phyloP scores from a whole-genome alignment of 1,140 invertebrate species.

The Drosophila athabasca region DNA sequence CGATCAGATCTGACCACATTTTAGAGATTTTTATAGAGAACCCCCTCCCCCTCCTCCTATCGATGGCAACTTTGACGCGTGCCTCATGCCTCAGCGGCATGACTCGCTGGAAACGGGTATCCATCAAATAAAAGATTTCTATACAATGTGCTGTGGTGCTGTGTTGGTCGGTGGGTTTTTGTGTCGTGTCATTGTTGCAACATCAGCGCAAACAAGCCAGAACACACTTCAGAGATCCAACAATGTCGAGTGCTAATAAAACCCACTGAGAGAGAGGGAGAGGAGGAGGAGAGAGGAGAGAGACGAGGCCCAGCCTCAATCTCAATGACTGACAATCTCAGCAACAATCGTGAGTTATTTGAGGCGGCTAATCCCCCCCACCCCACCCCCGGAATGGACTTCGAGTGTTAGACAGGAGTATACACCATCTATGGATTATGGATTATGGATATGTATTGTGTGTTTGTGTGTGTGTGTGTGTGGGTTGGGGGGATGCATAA shows the following conservation, averaged over 20 bases:
- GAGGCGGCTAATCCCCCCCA: conserved; percentile 65
- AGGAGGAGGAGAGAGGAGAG: not conserved
- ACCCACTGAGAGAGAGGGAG: conserved; percentile 47
- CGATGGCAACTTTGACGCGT: conserved; percentile 70
- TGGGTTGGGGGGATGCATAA: conserved; percentile 55
- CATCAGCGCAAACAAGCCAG: conserved; percentile 71
- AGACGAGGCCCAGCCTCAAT: conserved; percentile 32
- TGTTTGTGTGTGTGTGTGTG: conserved; percentile 10
- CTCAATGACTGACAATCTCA: conserved; percentile 77
- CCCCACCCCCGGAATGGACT: conserved; percentile 2
- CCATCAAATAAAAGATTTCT: conserved; percentile 57
- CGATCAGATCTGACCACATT: conserved; percentile 2
- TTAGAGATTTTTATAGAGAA: conserved; percentile 7
- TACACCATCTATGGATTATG: conserved; percentile 7
- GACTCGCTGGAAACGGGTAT: conserved; percentile 46
- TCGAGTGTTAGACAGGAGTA: conserved; percentile 52
- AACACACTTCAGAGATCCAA: conserved; percentile 61
- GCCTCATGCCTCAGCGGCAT: conserved; percentile 56
- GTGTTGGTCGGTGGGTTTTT: conserved; percentile 4
- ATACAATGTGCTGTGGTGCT: conserved; percentile 10
- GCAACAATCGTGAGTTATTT: conserved; percentile 77
- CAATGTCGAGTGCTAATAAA: conserved; percentile 77
- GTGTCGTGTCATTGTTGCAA: conserved; percentile 81
- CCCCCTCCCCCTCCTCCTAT: no score
- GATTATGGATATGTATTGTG: conserved; percentile 28